Conservation (phyloP, 2,888 invertebrate genomes). For the Encarsia formosa region DNA sequence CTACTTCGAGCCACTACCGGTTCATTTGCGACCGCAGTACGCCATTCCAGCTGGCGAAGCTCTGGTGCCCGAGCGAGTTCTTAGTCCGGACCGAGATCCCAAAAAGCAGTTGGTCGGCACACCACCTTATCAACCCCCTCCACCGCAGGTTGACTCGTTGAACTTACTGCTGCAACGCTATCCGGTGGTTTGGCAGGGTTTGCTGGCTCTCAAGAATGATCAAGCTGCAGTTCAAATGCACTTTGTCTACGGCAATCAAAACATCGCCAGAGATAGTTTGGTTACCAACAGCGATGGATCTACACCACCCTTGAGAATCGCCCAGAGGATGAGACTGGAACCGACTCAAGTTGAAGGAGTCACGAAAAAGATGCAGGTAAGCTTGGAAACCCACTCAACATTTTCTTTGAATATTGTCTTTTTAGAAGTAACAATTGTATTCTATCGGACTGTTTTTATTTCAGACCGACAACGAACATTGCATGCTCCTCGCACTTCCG, state of each 20-base stretch:
- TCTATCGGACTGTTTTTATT: conserved; percentile 29
- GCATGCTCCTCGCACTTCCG: conserved; percentile 91
- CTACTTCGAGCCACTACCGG: conserved; percentile 63
- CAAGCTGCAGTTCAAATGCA: conserved; percentile 98
- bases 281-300: conserved; percentile 80
- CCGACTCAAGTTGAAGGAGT: conserved; percentile 94
- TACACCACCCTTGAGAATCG: conserved; percentile 84
- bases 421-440: neutral
- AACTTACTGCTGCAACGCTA: conserved; percentile 82
- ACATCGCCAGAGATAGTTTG: conserved; percentile 82
- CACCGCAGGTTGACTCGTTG: conserved; percentile 78
- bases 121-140: conserved; percentile 58
- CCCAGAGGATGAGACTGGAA: conserved; percentile 96
- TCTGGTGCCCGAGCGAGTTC: conserved; percentile 49
- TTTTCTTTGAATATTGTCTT: neutral
- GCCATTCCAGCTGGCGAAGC: conserved; percentile 48
- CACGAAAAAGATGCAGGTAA: conserved; percentile 90
- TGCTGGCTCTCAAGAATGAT: conserved; percentile 92
- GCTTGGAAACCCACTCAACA: conserved; percentile 29
- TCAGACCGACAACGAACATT: conserved; percentile 92
- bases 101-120: conserved; percentile 64
- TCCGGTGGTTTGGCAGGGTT: conserved; percentile 97
- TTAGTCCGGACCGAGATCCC: conserved; percentile 54
- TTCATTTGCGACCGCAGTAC: conserved; percentile 54
- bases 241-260: conserved; percentile 90